phyloP scores from a whole-genome alignment of 2,113 vertebrate genomes.

The Anolis sagrei region DNA sequence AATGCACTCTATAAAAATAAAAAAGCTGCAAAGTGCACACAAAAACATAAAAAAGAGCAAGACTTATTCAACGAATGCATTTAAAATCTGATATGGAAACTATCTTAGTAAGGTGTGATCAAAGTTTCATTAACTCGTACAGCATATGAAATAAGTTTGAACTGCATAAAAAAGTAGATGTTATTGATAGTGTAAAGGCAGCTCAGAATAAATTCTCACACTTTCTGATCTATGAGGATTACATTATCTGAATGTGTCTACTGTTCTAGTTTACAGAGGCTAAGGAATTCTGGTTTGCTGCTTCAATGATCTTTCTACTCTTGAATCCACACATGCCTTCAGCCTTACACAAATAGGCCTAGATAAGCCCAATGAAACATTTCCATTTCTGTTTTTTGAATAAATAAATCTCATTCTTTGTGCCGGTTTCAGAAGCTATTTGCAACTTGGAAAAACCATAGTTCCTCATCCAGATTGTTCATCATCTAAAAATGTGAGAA shows the following conservation, averaged over 20 bases:
- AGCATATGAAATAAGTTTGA: conserved; percentile 22
- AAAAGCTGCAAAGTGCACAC: conserved; percentile 13
- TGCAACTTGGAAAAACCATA: no score
- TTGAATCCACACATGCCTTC: background rate
- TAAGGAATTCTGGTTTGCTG: conserved; percentile 31
- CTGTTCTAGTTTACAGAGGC: background rate
- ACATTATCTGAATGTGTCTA: conserved; percentile 2
- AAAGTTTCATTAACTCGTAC: conserved; percentile 7
- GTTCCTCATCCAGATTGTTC: no score
- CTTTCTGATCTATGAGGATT: background rate
- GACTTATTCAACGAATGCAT: conserved; percentile 17
- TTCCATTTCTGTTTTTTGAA: background rate
- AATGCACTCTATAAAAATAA: conserved; percentile 31
- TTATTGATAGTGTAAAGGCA: background rate
- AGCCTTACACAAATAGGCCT: background rate
- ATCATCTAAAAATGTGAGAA: no score
- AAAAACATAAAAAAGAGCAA: background rate
- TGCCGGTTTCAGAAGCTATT: background rate
- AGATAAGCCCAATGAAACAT: no score
- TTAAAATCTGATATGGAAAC: conserved; percentile 16
- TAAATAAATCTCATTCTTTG: background rate
- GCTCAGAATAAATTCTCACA: conserved; percentile 15
- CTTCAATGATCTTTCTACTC: background rate
- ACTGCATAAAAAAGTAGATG: conserved; percentile 3
- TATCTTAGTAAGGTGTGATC: conserved; percentile 5